Evolutionary conservation across 2,113 vertebrate genomes (phyloP).

Genomic region (Antidorcas marsupialis): DNA sequence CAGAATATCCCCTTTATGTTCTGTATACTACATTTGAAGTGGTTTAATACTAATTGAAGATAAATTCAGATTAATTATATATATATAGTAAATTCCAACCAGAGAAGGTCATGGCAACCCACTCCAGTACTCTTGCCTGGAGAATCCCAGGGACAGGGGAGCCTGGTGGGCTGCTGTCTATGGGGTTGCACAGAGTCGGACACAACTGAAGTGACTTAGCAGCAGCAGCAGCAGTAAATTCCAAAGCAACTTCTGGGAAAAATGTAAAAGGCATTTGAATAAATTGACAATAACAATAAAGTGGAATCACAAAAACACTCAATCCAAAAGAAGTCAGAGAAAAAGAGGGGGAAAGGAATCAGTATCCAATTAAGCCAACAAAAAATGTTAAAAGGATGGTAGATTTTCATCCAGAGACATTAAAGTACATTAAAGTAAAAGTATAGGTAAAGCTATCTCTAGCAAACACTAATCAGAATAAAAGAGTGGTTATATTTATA

Average conservation of each 20-base stretch:
- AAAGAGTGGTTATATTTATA: not conserved
- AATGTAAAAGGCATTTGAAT: not conserved
- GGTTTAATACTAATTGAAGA: not conserved
- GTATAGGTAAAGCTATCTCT: not conserved
- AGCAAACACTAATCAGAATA: not conserved
- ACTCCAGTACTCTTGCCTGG: too few species aligned
- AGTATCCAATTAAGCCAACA: not conserved
- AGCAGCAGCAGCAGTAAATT: not conserved
- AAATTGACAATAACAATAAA: not conserved
- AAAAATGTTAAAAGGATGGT: not conserved
- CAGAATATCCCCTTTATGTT: not conserved
- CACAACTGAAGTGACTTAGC: too few species aligned
- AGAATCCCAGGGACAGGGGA: too few species aligned
- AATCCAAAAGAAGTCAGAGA: not conserved
- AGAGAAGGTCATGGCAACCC: too few species aligned
- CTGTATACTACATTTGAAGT: not conserved
- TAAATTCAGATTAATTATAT: not conserved
- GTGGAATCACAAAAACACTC: not conserved
- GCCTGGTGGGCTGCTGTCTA: too few species aligned
- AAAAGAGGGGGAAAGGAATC: not conserved
- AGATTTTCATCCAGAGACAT: not conserved
- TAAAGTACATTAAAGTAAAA: not conserved
- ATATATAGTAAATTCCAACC: too few species aligned
- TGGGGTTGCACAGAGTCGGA: rapidly evolving
- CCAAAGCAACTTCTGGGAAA: not conserved